Base-by-base conservation (phyloP, 2,888 invertebrate genomes). In the Trissolcus brochymenae region DNA sequence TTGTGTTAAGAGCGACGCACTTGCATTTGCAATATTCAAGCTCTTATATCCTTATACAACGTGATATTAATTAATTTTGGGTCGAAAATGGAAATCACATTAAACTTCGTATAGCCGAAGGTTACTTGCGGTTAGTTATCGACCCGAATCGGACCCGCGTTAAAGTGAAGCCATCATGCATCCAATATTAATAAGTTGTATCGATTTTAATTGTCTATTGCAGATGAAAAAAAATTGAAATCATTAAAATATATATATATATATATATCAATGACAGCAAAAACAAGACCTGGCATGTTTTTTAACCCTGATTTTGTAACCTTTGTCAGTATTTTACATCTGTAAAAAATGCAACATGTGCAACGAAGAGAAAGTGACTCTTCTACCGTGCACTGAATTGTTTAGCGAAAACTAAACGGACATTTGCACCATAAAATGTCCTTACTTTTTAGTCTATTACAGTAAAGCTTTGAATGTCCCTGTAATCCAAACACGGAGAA, bases 51-150 rank as follows among this genome's bases (percentile, higher is more conserved):
- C 14, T 14, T 43, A n/a, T 43, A 43, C 29, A 55, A 14, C 35
- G 7, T 17, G 19, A 14, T 19, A 49, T 35, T 66, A 66, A 66
- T 66, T 35, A 29, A 56, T 56, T 66, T 40, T 50, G 50, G 46
- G n/a, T 16, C 19, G 49, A 56, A 66, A 56, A 55, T 66, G 40
- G 21, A 21, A 50, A 56, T 65, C 29, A 50, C 40, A 14, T 49
- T 56, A 56, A 13, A 25, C 9, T 50, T 21, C 11, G 25, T 25
- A 13, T 13, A 46, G 17, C 29, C 17, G 25, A 41, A 43, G 51
- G 53, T 60, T 54, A 54, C n/a, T 49, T 54, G 43, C 55, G 60
- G 54, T 62, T 49, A 25, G 17, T 56, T 61, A 70, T 70, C 56
- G 25, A 70, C 50, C 43, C 35, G 51, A 41, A 49, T 62, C 61